Base-by-base conservation (phyloP, 2,888 invertebrate species). In the Xylota sylvarum region DNA sequence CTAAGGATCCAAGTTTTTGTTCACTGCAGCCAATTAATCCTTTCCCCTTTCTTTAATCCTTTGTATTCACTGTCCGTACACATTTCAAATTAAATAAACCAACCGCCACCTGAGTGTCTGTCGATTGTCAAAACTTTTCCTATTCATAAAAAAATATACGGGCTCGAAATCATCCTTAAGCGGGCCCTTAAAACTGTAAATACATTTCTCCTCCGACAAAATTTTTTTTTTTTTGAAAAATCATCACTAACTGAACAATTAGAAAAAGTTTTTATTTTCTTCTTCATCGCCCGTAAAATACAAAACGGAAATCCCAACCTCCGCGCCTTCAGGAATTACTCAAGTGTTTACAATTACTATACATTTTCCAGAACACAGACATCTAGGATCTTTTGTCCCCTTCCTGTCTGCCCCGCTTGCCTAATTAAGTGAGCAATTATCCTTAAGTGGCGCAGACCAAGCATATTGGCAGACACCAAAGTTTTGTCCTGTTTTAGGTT, bases 371-470 rank as follows among this genome's bases (percentile, higher is more conserved):
- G 40, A 32, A n/a, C 14, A 17, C 64, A 82, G 82, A 83, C 82
- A 70, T 82, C 65, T 83, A 65, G 65, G 40, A 46, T 17, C 40
- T 64, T 55, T 56, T 9, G 27, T 46, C 35, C 19, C 9, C n/a
- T 30, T 19, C 56, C 10, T 43, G 30, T 14, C 17, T 12, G 37
- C n/a, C 12, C 37, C 23, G n/a, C 12, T 70, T 58, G 72, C n/a
- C 67, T 83, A 74, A 84, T 84, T 84, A 80, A 80, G 80, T 74
- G 84, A 84, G 69, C 84, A 84, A 84, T 84, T 84, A 84, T 64
- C 56, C 62, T 55, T 46, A 64, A 72, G 62, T 79, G 79, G 79
- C 50, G 79, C 50, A 73, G 67, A 67, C 77, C 72, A 50, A 58
- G 37, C 60, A 62, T 52, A 80, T 67, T 62, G 62, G 69, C 74